A percentile compares a stretch with the other conserved stretches of the same genome.
phyloP scores from a whole-genome alignment of 2,797 vertebrate species.

The Phataginus tricuspis region DNA sequence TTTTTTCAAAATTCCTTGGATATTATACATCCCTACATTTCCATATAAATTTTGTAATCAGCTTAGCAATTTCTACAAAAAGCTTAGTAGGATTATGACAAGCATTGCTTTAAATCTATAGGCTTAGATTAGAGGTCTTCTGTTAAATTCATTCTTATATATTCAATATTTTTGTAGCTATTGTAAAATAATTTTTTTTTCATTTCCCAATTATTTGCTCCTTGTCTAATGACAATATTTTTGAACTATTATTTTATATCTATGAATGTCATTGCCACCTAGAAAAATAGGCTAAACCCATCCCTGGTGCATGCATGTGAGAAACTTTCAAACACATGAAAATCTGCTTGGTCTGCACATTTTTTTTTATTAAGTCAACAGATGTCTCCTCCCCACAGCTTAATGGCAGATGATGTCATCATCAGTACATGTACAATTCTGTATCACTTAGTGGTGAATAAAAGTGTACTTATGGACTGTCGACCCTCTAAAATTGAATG shows the following conservation, averaged over 20 bases:
- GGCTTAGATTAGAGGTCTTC: neutral
- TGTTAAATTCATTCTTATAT: neutral
- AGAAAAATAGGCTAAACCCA: neutral
- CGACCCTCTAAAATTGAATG: neutral
- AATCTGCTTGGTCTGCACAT: neutral
- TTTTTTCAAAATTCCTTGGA: neutral
- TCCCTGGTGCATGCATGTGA: neutral
- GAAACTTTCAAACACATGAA: neutral
- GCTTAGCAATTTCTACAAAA: neutral
- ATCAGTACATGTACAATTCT: neutral
- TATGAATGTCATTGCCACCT: neutral
- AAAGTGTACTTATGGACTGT: neutral
- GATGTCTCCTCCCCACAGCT: neutral
- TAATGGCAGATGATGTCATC: neutral
- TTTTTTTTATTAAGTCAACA: neutral
- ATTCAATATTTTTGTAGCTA: neutral
- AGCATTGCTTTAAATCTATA: neutral
- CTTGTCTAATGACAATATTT: neutral
- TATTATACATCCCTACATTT: neutral
- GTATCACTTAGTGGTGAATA: neutral
- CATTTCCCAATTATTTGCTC: neutral
- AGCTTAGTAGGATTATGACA: neutral
- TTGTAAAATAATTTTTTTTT: neutral
- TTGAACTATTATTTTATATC: neutral
- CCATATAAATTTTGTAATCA: conserved; percentile 6